Evolutionary conservation across 1,140 invertebrate genomes (phyloP), one percentile per base, ranked within the genome.

Genomic region (Bombus affinis): DNA sequence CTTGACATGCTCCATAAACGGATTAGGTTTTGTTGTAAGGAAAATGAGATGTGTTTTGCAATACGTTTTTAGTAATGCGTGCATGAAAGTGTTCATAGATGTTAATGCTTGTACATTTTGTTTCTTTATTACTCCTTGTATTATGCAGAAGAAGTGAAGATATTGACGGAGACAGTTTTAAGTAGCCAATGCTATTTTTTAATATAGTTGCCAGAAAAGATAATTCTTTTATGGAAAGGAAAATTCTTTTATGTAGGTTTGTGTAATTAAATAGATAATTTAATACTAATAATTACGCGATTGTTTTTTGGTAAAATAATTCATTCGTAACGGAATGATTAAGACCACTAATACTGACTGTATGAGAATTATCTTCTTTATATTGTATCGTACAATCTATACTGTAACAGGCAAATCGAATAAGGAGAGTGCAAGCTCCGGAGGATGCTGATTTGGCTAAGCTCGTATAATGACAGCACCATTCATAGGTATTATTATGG

Each of bases 21-120:
- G 85, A 91, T 92, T 92, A 85, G 72, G 15, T 86, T 47, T 80
- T 59, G 47, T n/a, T 85, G 74, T 76, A 85, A 66, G 57, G 57
- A 68, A 83, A 37, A 82, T 42, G 66, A 53, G 59, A 81, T 70
- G 37, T 75, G 74, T 79, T 39, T 44, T 32, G 37, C 37, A 15
- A 44, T 75, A n/a, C 32, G 22, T 44, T 70, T n/a, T 71, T 72
- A 15, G 10, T 18, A 8, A 53, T 22, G 47, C 5, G 18, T 53
- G 10, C 10, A 37, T 15, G 28, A 15, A 0, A 9, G 12, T 22
- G n/a, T 68, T 44, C 6, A 6, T 9, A 68, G 47, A 35, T 10
- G 2, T 35, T 37, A 15, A 47, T 10, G 13, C 4, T 32, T 47
- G 8, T 25, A 72, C 12, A n/a, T 28, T 3, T 18, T 42, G 66